Evolutionary conservation across 2,888 invertebrate genomes (phyloP), one percentile per base, ranked within the genome.

Genomic region (Tuberolachnus salignus): DNA sequence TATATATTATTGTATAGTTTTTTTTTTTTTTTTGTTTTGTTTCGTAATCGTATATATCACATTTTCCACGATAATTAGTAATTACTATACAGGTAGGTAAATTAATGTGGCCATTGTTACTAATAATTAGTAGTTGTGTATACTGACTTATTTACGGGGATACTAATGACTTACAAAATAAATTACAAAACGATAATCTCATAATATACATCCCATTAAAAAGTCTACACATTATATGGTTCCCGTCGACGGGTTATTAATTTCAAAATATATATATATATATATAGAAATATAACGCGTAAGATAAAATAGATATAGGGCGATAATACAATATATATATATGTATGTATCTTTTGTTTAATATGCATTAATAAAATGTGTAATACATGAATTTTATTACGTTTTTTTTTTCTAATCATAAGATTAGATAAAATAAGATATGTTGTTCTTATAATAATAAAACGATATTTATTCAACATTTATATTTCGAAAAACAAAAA

Each of bases 181-280:
- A 74, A 74, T 74, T 74, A 74, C 73, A 64, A 74, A 74, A 74
- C 73, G 64, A 74, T 53, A 74, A 74, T 74, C 73, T 63, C 73
- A 74, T 74, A 74, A 64, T 23, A 42, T n/a, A 16, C 13, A 16
- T 19, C 51, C 51, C 51, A 64, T n/a, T n/a, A n/a, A n/a, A 64
- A 11, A 8, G 16, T 46, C 11, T 51, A 21, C 3, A 16, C 26
- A n/a, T 26, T 46, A 19, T 19, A 13, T 8, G 63, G 72, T 64
- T 64, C 63, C 63, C 73, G 44, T 64, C 64, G 73, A 64, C 51
- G 26, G 19, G 46, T 61, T 34, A 51, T 44, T 34, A 72, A 61
- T 72, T 72, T 72, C 49, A 34, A 61, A 72, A 51, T 51, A 61
- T 19, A 67, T n/a, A 46, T 34, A 6, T 34, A 34, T 6, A 34